A percentile compares a stretch with the other conserved stretches of the same genome.
phyloP scores from a whole-genome alignment of 2,888 invertebrate species.

The Drosophila ezoana region DNA sequence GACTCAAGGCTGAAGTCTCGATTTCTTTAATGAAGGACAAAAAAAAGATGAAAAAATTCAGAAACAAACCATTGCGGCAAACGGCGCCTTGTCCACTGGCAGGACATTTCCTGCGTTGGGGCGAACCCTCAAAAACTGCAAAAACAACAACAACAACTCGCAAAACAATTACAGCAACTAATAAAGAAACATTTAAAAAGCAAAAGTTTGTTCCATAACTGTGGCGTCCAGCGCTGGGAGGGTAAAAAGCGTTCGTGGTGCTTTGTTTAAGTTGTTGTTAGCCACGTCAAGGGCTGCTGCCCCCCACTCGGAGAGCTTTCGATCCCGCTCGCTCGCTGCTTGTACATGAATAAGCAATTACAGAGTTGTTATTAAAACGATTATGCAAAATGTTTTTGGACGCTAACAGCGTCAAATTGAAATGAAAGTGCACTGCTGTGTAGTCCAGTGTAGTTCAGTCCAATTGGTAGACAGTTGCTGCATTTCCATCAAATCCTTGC shows the following conservation, averaged over 20 bases:
- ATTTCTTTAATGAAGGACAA: slow-evolving; percentile 70
- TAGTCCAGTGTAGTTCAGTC: slow-evolving; percentile 17
- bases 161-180: slow-evolving; percentile 81
- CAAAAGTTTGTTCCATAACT: slow-evolving; percentile 73
- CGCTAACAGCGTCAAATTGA: slow-evolving; percentile 47
- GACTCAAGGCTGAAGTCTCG: slow-evolving; percentile 59
- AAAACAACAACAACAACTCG: slow-evolving; percentile 41
- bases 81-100: slow-evolving; percentile 50
- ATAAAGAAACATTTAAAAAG: slow-evolving; percentile 82
- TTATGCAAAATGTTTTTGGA: slow-evolving; percentile 70
- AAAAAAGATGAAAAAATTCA: background rate
- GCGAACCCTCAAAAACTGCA: slow-evolving; percentile 9
- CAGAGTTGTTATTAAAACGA: slow-evolving; percentile 81
- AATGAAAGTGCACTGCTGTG: slow-evolving; percentile 55
- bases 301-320: slow-evolving; percentile 29
- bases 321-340: slow-evolving; percentile 32
- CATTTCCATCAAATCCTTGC: slow-evolving; percentile 36
- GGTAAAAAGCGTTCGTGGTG: slow-evolving; percentile 6
- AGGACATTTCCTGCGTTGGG: slow-evolving; percentile 54
- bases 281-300: slow-evolving; percentile 15
- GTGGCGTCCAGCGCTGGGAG: slow-evolving; percentile 17
- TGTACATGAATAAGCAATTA: slow-evolving; percentile 81
- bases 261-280: slow-evolving; percentile 15
- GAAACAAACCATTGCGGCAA: slow-evolving; percentile 40
- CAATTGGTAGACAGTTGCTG: slow-evolving; percentile 15